Evolutionary conservation across 1,140 invertebrate species (phyloP), one percentile per base, ranked within the genome.

Genomic region (Neotoxoptera formosana): DNA sequence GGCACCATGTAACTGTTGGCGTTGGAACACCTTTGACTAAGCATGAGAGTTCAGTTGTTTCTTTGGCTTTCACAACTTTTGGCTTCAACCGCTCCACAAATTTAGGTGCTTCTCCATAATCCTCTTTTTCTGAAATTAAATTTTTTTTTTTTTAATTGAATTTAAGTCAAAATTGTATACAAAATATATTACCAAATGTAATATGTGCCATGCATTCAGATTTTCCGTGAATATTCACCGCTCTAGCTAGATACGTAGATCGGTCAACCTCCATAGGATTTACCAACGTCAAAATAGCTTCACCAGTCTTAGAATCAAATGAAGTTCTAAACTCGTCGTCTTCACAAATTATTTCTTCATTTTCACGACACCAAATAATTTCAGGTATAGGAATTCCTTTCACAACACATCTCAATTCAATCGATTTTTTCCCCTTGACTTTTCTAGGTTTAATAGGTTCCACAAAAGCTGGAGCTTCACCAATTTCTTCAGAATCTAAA

Each of bases 1-100:
- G 96, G 94, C 96, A 97, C 97, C 97, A 98, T 94, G 96, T 97
- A 2, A 98, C 96, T 93, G 96, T 96, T 0, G 97, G 97, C 2
- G 95, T 95, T 47, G 97, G 97, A 93, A 96, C 96, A n/a, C 97
- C 97, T 6, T 95, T 96, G 7, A 97, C 96, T 30, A 95, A 95
- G 94, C 97, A 97, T 94, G 96, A 96, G 0, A 97, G 95, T 21
- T 95, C 95, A 7, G 97, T 96, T 92, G 95, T 95, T 93, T 96
- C 96, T 83, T 97, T 96, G 94, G 96, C 96, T 94, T 97, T 96
- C 4, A 96, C 96, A 90, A 97, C 96, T 86, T 96, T 94, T 45
- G 97, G 97, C 94, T 97, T 96, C 41, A 98, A 96, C 14, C 96
- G 96, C 94, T 96, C 95, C 1, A 95, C 94, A 94, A 97, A 97